phyloP scores from a whole-genome alignment of 2,113 vertebrate species.

The Tachysurus fulvidraco region DNA sequence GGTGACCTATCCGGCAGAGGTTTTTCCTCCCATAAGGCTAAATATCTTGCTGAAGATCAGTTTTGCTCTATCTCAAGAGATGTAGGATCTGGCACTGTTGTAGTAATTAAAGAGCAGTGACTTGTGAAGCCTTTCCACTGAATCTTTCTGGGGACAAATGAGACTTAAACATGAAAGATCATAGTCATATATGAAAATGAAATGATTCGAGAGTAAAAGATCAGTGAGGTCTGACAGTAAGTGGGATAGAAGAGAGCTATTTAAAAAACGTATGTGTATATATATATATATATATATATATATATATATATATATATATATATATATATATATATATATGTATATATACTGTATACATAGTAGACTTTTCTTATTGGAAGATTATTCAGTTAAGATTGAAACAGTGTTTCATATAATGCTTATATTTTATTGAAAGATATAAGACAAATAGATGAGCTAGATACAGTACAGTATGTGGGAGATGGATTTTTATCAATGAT shows the following conservation, averaged over 20 bases:
- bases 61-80: not conserved
- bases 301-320: too few species aligned
- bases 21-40: not conserved
- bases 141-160: conserved; percentile 9
- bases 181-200: not conserved
- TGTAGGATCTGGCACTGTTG: not conserved
- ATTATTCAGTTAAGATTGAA: not conserved
- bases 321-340: too few species aligned
- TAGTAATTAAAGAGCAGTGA: conserved; percentile 16
- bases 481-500: not conserved
- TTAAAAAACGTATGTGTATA: not conserved
- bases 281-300: too few species aligned
- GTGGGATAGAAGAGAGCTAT: not conserved
- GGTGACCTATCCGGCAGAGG: not conserved
- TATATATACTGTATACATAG: not conserved
- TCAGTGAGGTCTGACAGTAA: too few species aligned
- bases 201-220: not conserved
- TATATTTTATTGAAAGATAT: not conserved
- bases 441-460: not conserved
- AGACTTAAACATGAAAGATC: not conserved
- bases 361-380: not conserved
- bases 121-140: not conserved
- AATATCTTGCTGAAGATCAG: not conserved
- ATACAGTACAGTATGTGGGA: not conserved
- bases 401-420: not conserved